phyloP scores from a whole-genome alignment of 2,888 invertebrate genomes.

The Peribatodes rhomboidaria region DNA sequence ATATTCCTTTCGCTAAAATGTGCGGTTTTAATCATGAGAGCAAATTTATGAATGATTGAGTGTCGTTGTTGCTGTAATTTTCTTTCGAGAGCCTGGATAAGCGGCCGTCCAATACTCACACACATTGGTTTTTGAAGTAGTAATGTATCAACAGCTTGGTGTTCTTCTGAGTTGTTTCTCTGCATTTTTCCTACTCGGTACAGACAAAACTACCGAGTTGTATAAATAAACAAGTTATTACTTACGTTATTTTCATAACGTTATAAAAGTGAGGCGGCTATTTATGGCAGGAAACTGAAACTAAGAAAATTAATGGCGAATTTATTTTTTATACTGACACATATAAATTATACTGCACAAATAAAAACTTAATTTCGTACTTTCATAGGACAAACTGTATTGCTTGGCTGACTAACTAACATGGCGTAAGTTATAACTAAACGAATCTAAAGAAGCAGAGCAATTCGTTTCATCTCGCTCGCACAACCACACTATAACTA shows the following conservation, averaged over 20 bases:
- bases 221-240: slow-evolving; percentile 27
- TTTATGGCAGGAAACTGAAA: slow-evolving; percentile 8
- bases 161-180: not conserved
- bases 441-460: too few species aligned
- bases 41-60: too few species aligned
- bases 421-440: too few species aligned
- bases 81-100: too few species aligned
- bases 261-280: slow-evolving; percentile 18
- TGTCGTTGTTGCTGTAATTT: too few species aligned
- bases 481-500: too few species aligned
- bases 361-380: too few species aligned
- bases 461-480: too few species aligned
- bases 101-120: not conserved
- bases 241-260: slow-evolving; percentile 19
- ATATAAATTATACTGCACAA: not conserved
- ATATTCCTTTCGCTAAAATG: too few species aligned
- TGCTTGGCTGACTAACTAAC: too few species aligned
- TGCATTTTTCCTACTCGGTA: not conserved
- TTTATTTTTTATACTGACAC: not conserved
- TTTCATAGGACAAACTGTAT: too few species aligned
- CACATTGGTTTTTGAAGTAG: not conserved
- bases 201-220: slow-evolving; percentile 13
- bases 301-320: slow-evolving; percentile 1
- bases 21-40: too few species aligned
- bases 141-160: not conserved